These are phyloP conservation scores for Megaustenia siamemsis DNA, from an alignment of 2,888 invertebrate species.

Conservation along the genomic window DNA sequence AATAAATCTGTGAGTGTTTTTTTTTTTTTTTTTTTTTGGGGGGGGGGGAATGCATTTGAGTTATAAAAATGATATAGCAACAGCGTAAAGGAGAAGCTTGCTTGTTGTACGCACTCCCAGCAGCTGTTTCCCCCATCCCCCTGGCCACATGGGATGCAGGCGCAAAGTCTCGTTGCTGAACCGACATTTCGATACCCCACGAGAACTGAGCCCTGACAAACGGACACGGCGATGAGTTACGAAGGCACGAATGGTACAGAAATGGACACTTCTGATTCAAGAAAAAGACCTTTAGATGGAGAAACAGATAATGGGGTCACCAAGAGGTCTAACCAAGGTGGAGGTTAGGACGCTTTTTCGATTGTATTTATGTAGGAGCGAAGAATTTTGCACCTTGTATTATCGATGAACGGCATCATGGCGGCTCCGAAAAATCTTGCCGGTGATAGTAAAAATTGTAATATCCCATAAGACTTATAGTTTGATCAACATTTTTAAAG, in stretches of 20 bases:
- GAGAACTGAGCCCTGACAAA: slow-evolving; percentile 76
- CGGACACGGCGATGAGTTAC: slow-evolving; percentile 77
- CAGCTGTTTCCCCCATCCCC: too few relatives aligned
- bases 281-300: slow-evolving; percentile 80
- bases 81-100: too few relatives aligned
- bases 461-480: slow-evolving; percentile 53
- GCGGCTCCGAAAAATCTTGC: slow-evolving; percentile 70
- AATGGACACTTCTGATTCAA: slow-evolving; percentile 79
- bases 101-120: neutral
- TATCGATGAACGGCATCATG: slow-evolving; percentile 73
- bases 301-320: slow-evolving; percentile 79
- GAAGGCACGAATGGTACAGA: slow-evolving; percentile 77
- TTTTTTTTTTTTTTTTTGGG: too few relatives aligned
- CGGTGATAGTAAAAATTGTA: slow-evolving; percentile 57
- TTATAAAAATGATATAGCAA: too few relatives aligned
- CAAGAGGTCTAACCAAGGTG: slow-evolving; percentile 79
- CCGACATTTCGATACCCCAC: slow-evolving; percentile 74
- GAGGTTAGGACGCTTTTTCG: slow-evolving; percentile 74
- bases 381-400: slow-evolving; percentile 57
- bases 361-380: slow-evolving; percentile 60
- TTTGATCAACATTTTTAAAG: slow-evolving; percentile 57
- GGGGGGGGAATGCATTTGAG: too few relatives aligned
- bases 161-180: slow-evolving; percentile 42
- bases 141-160: slow-evolving; percentile 25
- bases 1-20: too few relatives aligned